A percentile compares a stretch with the other conserved stretches of the same genome.
Evolutionary conservation across 2,797 vertebrate species (phyloP).

Genomic region (Myotis myotis): DNA sequence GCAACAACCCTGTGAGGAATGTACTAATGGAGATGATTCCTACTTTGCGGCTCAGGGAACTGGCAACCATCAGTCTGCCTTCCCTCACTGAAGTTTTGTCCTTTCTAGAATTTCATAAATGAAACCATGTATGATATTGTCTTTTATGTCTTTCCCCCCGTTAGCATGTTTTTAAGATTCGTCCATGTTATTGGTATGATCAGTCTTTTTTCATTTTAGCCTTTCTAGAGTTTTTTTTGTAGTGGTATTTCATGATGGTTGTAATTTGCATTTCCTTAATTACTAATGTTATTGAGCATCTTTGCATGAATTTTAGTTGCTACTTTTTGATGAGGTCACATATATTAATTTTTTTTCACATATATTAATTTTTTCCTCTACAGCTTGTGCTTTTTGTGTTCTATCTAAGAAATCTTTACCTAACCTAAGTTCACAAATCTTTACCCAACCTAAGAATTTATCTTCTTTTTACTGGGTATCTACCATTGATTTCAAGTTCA

Average conservation of each 20-base stretch:
- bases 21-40: not conserved
- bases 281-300: not conserved
- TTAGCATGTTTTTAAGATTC: not conserved
- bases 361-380: not conserved
- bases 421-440: not conserved
- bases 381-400: constrained; percentile 6
- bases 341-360: not conserved
- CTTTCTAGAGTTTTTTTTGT: not conserved
- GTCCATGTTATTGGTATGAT: not conserved
- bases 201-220: not conserved
- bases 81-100: not conserved
- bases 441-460: not conserved
- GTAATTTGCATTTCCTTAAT: not conserved
- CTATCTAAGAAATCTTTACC: not conserved
- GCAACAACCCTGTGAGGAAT: not conserved
- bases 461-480: not conserved
- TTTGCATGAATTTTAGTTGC: not conserved
- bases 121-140: not conserved
- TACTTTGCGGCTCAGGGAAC: not conserved
- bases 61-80: not conserved
- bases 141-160: not conserved
- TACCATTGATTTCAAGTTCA: not conserved
- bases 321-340: not conserved
- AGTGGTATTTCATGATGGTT: not conserved
- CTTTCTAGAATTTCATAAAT: constrained; percentile 16